These are phyloP conservation scores for Malaclemys terrapin DNA, from an alignment of 2,113 vertebrate species.

Conservation along the genomic window DNA sequence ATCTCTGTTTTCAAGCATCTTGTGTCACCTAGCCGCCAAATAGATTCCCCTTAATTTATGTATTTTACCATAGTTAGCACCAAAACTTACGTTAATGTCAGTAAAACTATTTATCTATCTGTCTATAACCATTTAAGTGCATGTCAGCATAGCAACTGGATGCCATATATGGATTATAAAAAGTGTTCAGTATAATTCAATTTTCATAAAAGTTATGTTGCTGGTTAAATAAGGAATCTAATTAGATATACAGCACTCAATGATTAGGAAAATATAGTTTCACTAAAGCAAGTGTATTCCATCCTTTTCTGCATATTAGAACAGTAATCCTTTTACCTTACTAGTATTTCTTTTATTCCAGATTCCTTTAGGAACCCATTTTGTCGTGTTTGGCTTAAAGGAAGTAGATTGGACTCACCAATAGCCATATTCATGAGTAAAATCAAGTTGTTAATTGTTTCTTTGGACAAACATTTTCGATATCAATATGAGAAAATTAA, in stretches of 20 bases:
- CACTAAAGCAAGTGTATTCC: background rate
- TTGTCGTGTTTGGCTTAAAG: background rate
- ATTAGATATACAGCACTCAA: background rate
- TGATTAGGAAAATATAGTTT: background rate
- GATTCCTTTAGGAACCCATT: background rate
- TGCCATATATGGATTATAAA: background rate
- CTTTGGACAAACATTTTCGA: background rate
- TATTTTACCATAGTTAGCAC: background rate
- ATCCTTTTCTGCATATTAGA: background rate
- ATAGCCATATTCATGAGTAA: background rate
- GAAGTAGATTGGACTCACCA: background rate
- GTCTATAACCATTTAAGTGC: background rate
- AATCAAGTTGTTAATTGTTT: background rate
- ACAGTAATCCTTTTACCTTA: background rate
- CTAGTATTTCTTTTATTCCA: background rate
- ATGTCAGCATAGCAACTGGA: background rate
- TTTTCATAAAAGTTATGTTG: background rate
- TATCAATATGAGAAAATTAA: background rate
- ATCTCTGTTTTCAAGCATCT: background rate
- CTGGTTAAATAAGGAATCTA: background rate
- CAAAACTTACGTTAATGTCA: background rate
- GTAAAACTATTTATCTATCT: background rate
- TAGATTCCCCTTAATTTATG: slow-evolving; percentile 12
- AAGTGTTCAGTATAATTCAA: background rate
- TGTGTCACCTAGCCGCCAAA: background rate